Percentiles rank a stretch among this genome's conserved stretches.
phyloP scores from a whole-genome alignment of 2,797 vertebrate species.

The Amazona ochrocephala region DNA sequence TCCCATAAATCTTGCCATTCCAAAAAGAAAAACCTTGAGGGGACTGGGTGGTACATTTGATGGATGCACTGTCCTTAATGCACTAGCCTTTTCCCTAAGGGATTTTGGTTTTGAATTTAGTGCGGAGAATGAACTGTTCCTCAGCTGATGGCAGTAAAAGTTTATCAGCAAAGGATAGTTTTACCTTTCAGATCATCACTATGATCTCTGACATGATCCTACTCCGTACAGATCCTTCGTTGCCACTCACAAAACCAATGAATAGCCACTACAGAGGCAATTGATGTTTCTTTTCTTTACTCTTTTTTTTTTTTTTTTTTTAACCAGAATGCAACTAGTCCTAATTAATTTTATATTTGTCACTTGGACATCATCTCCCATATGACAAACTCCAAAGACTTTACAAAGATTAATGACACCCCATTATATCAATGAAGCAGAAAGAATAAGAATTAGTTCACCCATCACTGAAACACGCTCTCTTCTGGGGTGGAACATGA shows the following conservation, averaged over 20 bases:
- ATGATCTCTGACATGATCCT: conserved; percentile 26
- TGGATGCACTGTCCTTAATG: conserved; percentile 47
- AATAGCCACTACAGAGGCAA: not conserved
- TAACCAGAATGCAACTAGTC: not conserved
- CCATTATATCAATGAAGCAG: conserved; percentile 33
- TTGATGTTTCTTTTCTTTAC: not conserved
- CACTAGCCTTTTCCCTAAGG: conserved; percentile 55
- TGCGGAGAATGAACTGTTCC: conserved; percentile 28
- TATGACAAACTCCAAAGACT: conserved; percentile 31
- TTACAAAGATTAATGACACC: conserved; percentile 45
- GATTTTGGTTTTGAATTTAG: conserved; percentile 42
- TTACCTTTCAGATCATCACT: conserved; percentile 47
- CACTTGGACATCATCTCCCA: conserved; percentile 28
- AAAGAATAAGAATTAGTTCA: conserved; percentile 32
- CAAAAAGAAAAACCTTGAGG: conserved; percentile 53
- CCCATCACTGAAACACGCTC: not conserved
- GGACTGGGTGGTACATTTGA: conserved; percentile 39
- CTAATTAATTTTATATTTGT: conserved; percentile 61
- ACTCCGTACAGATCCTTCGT: conserved; percentile 2
- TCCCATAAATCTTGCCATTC: conserved; percentile 51
- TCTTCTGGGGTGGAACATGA: not conserved
- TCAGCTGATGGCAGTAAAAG: conserved; percentile 48
- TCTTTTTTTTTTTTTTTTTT: not conserved
- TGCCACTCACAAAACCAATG: conserved; percentile 22
- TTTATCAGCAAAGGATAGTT: conserved; percentile 29